Conservation (phyloP, 2,797 vertebrate species). For the Platyrinchus mystaceus region DNA sequence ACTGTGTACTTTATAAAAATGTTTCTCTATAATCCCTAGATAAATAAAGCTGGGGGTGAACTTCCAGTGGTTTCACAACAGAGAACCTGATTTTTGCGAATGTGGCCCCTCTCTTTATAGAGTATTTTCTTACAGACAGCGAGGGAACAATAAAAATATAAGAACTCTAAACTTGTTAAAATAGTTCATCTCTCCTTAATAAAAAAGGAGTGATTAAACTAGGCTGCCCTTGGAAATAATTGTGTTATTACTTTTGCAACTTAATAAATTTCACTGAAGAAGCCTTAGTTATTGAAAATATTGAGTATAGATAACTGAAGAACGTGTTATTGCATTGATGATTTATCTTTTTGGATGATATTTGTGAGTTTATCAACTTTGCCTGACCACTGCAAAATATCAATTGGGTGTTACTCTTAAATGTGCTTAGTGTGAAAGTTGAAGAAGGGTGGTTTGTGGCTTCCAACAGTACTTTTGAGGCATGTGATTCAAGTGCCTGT, state of each 20-base stretch:
- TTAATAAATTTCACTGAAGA: background rate
- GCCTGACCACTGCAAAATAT: background rate
- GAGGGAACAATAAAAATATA: background rate
- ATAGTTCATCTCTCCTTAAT: background rate
- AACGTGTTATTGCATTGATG: background rate
- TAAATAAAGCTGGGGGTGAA: background rate
- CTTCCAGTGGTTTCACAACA: background rate
- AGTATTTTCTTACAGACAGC: background rate
- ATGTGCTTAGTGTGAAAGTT: background rate
- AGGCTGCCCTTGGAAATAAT: background rate
- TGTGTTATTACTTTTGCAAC: background rate
- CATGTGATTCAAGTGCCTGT: background rate
- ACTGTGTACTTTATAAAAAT: background rate
- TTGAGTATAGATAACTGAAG: background rate
- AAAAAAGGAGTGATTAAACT: background rate
- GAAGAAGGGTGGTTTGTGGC: background rate
- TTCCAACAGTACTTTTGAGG: background rate
- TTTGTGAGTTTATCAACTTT: background rate
- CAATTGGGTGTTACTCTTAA: background rate
- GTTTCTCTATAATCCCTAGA: background rate
- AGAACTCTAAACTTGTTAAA: background rate
- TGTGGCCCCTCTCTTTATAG: background rate
- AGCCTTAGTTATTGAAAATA: background rate
- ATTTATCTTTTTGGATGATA: background rate
- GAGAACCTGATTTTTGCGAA: background rate